Conservation (phyloP, 2,797 vertebrate species). For the Sternotherus odoratus region DNA sequence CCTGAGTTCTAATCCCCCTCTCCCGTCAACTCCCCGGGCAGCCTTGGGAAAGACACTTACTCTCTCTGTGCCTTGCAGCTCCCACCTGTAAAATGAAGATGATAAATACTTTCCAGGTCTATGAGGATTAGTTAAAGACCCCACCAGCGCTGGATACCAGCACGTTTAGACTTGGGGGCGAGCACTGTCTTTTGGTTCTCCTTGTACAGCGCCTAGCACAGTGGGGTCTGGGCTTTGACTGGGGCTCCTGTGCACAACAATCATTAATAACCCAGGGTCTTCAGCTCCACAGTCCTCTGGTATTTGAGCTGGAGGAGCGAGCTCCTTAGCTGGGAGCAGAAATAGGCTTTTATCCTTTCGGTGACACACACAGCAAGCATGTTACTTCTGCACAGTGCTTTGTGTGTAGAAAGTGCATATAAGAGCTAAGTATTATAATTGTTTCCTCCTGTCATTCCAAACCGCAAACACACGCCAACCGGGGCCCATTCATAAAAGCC, state of each 20-base stretch:
- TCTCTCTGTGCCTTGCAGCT: not conserved
- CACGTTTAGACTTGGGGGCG: not conserved
- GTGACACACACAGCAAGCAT: not conserved
- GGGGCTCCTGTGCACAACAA: not conserved
- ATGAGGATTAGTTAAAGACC: not conserved
- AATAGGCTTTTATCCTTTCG: not conserved
- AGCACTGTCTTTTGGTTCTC: not conserved
- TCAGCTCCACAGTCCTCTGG: not conserved
- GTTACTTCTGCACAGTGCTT: not conserved
- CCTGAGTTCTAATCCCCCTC: not conserved
- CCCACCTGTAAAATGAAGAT: not conserved
- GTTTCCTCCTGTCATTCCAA: not conserved
- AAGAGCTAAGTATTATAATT: not conserved
- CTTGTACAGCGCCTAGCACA: not conserved
- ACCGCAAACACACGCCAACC: fast-evolving
- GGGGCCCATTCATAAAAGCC: not conserved
- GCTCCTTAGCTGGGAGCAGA: fast-evolving
- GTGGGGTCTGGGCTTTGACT: not conserved
- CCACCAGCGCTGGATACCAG: not conserved
- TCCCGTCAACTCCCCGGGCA: not conserved
- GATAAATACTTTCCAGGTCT: fast-evolving
- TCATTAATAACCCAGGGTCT: not conserved
- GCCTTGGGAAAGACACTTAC: not conserved
- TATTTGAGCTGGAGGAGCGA: not conserved
- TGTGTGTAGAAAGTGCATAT: not conserved